Evolutionary conservation across 2,888 invertebrate genomes (phyloP).

Genomic region (Philonicus albiceps): DNA sequence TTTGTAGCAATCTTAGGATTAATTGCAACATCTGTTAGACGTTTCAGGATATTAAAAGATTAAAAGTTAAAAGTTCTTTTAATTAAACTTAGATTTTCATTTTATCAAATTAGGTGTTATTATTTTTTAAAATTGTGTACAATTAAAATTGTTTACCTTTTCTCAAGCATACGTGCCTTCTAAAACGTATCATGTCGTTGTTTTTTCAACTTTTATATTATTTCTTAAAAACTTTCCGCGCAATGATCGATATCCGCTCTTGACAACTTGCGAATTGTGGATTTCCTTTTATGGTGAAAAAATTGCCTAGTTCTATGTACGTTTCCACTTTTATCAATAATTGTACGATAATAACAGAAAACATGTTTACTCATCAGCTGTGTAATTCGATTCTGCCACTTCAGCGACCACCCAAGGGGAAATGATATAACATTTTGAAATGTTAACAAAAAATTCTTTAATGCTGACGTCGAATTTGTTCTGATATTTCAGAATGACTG

Average conservation of each 20-base stretch:
- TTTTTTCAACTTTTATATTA: neutral
- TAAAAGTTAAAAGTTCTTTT: no score
- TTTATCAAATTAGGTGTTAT: neutral
- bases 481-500: neutral
- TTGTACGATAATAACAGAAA: neutral
- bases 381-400: neutral
- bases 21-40: no score
- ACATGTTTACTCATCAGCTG: neutral
- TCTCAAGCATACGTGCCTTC: neutral
- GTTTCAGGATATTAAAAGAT: no score
- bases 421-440: neutral
- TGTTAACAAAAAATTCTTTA: neutral
- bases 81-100: no score
- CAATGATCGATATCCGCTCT: neutral
- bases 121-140: neutral
- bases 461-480: neutral
- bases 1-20: no score
- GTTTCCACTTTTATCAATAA: neutral
- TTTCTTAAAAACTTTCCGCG: neutral
- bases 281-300: neutral
- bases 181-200: neutral
- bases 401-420: neutral
- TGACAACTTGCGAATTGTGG: neutral
- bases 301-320: neutral
- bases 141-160: neutral